Percentiles rank a stretch among this genome's conserved stretches.
Conservation (phyloP, 1,140 invertebrate genomes). For the Lucilia sericata region DNA sequence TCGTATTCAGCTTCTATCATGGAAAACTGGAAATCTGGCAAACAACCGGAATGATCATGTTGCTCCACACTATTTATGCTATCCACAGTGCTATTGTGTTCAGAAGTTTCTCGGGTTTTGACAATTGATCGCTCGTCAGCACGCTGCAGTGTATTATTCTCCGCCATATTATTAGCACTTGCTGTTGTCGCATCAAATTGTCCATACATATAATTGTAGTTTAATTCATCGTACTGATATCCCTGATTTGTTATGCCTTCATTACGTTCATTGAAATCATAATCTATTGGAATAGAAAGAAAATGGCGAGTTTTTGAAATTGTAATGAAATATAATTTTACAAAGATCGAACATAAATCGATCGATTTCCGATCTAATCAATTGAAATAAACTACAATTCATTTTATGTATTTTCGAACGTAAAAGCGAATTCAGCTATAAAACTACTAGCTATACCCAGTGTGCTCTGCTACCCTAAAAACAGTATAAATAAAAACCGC, state of each 20-base stretch:
- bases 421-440: no score
- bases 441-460: no score
- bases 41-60: slow-evolving; percentile 52
- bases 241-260: slow-evolving; percentile 59
- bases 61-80: slow-evolving; percentile 30
- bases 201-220: slow-evolving; percentile 59
- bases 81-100: slow-evolving; percentile 41
- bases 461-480: no score
- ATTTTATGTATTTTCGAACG: no score
- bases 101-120: background rate
- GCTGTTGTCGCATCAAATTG: slow-evolving; percentile 58
- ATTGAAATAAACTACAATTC: no score
- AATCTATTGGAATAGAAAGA: background rate
- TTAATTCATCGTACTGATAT: slow-evolving; percentile 58
- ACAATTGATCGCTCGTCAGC: background rate
- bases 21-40: slow-evolving; percentile 66
- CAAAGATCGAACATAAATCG: no score
- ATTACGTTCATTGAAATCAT: background rate
- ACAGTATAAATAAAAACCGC: no score
- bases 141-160: background rate
- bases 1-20: slow-evolving; percentile 73
- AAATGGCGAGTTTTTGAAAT: no score
- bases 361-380: no score
- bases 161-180: slow-evolving; percentile 44
- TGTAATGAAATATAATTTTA: no score